Evolutionary conservation across 2,113 vertebrate genomes (phyloP).

Genomic region (Vulpes lagopus): DNA sequence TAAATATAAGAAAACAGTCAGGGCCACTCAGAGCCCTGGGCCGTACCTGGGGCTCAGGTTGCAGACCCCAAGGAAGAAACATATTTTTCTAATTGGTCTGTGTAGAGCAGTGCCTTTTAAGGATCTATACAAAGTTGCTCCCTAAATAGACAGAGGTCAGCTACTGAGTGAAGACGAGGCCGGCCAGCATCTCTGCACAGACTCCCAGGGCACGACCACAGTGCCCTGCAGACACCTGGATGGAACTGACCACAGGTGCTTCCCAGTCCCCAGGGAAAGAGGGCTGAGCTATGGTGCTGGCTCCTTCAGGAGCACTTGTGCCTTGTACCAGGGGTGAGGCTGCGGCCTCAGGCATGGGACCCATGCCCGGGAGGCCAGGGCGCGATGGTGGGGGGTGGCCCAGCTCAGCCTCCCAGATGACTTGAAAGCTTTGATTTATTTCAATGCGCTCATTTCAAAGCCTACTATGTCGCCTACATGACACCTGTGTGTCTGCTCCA

Average conservation of each 20-base stretch:
- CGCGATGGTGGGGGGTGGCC: no score
- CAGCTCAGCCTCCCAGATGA: neutral
- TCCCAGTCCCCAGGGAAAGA: neutral
- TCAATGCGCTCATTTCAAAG: neutral
- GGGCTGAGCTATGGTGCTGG: no score
- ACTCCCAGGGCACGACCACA: neutral
- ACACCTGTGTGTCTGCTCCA: neutral
- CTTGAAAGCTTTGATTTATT: neutral
- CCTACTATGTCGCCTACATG: neutral
- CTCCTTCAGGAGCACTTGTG: no score
- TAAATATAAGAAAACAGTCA: neutral
- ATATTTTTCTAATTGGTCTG: neutral
- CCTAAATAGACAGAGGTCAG: neutral
- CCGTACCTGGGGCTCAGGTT: neutral
- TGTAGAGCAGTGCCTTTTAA: neutral
- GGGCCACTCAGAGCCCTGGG: no score
- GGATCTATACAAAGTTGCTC: neutral
- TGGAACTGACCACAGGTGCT: neutral
- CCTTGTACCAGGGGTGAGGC: neutral
- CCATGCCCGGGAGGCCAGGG: no score
- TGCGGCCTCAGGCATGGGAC: neutral
- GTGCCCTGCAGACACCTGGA: neutral
- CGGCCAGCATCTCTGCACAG: neutral
- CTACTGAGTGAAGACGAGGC: neutral
- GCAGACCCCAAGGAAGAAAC: accelerated